Conservation (phyloP, 2,113 vertebrate genomes). For the Procavia capensis region DNA sequence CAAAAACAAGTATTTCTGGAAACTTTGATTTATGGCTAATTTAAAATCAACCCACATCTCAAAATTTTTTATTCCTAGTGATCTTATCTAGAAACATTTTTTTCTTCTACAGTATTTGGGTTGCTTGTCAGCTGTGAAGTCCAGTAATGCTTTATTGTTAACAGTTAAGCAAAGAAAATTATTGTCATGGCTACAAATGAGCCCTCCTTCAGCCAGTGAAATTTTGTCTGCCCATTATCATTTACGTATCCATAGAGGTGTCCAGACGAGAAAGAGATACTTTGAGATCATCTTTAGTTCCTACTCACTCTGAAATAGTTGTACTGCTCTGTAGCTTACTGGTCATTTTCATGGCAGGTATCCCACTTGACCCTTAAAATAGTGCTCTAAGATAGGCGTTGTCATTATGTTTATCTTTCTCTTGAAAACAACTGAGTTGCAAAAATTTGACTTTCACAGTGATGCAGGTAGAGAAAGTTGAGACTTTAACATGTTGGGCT, state of each 20-base stretch:
- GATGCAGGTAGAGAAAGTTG: background rate
- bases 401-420: background rate
- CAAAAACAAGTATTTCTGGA: conserved; percentile 27
- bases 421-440: background rate
- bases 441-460: conserved; percentile 14
- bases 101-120: background rate
- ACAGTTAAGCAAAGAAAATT: background rate
- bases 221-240: background rate
- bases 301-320: conserved; percentile 28
- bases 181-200: background rate
- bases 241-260: background rate
- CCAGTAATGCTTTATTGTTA: background rate
- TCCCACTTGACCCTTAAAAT: background rate
- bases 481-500: background rate
- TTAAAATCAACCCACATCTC: background rate
- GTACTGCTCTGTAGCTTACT: conserved; percentile 29
- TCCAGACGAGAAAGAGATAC: background rate
- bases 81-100: background rate
- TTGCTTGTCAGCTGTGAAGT: conserved; percentile 10
- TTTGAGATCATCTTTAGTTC: background rate
- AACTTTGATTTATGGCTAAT: background rate
- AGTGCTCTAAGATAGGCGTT: background rate
- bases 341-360: conserved; percentile 13
- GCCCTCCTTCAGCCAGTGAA: background rate
- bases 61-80: background rate